phyloP scores from a whole-genome alignment of 2,888 invertebrate species.

The Nudaria mundana region DNA sequence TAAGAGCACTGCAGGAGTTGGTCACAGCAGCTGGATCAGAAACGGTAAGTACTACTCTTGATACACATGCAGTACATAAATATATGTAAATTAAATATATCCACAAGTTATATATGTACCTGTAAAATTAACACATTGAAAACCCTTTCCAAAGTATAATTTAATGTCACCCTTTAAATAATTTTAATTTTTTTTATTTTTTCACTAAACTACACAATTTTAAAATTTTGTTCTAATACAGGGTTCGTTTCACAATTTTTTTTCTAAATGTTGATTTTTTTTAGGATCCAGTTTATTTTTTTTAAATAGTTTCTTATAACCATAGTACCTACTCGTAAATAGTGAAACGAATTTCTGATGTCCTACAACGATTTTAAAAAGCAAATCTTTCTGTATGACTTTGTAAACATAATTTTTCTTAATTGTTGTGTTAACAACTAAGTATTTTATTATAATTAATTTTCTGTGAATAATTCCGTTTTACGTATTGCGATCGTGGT shows the following conservation, averaged over 20 bases:
- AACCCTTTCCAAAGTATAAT: constrained; percentile 49
- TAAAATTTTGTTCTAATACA: constrained; percentile 35
- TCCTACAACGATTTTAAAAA: constrained; percentile 54
- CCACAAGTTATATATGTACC: constrained; percentile 25
- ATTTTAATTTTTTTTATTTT: constrained; percentile 46
- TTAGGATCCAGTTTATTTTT: neutral
- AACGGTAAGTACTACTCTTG: constrained; percentile 85
- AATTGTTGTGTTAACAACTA: constrained; percentile 34
- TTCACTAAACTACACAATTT: constrained; percentile 47
- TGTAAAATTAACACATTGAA: constrained; percentile 59
- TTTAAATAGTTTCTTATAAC: neutral
- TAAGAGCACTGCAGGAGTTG: constrained; percentile 98
- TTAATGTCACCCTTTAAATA: constrained; percentile 48
- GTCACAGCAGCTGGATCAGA: constrained; percentile 97
- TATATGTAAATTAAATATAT: constrained; percentile 18
- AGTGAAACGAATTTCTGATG: constrained; percentile 26
- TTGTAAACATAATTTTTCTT: constrained; percentile 36
- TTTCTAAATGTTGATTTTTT: neutral
- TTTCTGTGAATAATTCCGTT: constrained; percentile 67
- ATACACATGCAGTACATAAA: neutral
- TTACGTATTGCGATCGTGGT: constrained; percentile 65
- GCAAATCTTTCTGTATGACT: constrained; percentile 49
- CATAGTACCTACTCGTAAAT: constrained; percentile 17
- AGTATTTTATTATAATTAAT: constrained; percentile 22
- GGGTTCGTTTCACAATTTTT: constrained; percentile 30